Base-by-base conservation (phyloP, 2,113 vertebrate species). In the Gulo gulo region DNA sequence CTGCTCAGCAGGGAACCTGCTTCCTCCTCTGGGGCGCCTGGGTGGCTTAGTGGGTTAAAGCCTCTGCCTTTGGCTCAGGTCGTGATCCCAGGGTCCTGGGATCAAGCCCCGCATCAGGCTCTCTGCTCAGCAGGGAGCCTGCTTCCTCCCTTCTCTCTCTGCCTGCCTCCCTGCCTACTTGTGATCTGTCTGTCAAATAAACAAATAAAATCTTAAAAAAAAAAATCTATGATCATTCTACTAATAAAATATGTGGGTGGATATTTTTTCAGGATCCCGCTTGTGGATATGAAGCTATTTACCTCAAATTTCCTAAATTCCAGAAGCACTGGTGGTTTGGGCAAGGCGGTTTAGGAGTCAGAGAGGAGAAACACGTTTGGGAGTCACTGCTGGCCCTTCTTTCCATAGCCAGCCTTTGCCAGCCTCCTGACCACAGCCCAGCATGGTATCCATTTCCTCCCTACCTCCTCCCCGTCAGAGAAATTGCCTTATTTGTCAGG, bases 361-460 rank as follows among this genome's bases (percentile, higher is more conserved):
- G 55, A 78, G 34, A 83, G 20, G 63, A 50, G 2, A 13, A 7
- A 15, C 4, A 42, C 0, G 0, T 36, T 57, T 6, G 8, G 63
- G 10, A 21, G 23, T n/a, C 29, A 12, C 21, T 23, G 4, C 2
- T 34, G 23, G 2, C 0, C 4, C n/a, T 52, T 24, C 26, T 36
- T 45, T 23, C 5, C 18, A 2, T 55, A 14, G 34, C 6, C 26
- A 79, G 45, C 11, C 23, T 65, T 61, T 23, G 2, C 23, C 3
- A 5, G 31, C 10, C 57, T 81, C 21, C 63, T 59, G 73, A 55
- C 18, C 45, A 16, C 1, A 42, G 5, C 11, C 50, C 7, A 21
- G 6, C 2, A 9, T 0, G 6, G 1, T 8, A 73, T 34, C 13
- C 4, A 0, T 34, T 39, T 7, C 12, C 24, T 57, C 11, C 16